phyloP scores from a whole-genome alignment of 2,888 invertebrate genomes.

The Xestia c-nigrum region DNA sequence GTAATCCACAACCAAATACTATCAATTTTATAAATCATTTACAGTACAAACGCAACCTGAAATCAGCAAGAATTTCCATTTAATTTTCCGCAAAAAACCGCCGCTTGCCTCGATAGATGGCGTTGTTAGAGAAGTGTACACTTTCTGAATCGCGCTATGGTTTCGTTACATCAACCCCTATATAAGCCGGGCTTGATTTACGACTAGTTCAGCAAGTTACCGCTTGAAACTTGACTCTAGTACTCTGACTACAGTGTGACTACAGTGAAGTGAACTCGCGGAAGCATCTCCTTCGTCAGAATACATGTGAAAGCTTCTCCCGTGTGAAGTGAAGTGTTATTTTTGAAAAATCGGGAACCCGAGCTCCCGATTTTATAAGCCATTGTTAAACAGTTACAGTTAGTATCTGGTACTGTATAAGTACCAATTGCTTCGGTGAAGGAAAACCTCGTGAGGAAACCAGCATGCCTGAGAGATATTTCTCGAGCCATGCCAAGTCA shows the following conservation, averaged over 20 bases:
- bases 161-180: conserved; percentile 35
- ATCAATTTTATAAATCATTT: too few species aligned
- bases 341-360: conserved; percentile 47
- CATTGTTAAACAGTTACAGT: not conserved
- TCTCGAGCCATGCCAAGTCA: too few species aligned
- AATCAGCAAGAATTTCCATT: not conserved
- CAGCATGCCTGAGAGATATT: too few species aligned
- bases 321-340: not conserved
- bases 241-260: conserved; percentile 7
- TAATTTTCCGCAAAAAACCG: not conserved
- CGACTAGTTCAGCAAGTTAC: not conserved
- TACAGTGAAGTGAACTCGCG: conserved; percentile 24
- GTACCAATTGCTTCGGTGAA: too few species aligned
- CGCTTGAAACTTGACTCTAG: conserved; percentile 9
- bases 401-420: too few species aligned
- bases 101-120: conserved; percentile 40
- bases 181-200: not conserved
- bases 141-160: conserved; percentile 43
- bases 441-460: too few species aligned
- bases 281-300: too few species aligned
- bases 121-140: conserved; percentile 7
- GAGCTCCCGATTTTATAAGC: conserved; percentile 35
- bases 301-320: not conserved
- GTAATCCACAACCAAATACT: not conserved
- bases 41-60: not conserved